Conservation (phyloP, 1,140 invertebrate genomes). For the Thaumatotibia leucotreta region DNA sequence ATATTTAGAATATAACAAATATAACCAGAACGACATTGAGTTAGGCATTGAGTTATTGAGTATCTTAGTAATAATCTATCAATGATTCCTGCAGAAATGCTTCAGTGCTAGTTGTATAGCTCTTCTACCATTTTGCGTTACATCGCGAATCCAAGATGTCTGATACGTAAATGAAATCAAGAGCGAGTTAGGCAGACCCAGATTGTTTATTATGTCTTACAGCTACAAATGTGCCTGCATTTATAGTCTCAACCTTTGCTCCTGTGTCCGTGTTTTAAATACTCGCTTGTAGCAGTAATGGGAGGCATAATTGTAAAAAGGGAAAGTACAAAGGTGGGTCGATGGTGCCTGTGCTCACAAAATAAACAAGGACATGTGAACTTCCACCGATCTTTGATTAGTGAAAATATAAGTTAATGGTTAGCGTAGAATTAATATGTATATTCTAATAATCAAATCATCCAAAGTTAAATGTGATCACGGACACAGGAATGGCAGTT, state of each 20-base stretch:
- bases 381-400: neutral
- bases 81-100: no score
- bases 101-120: no score
- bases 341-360: neutral
- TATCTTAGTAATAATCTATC: no score
- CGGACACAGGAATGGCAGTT: neutral
- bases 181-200: no score
- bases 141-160: no score
- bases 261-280: neutral
- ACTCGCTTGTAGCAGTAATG: neutral
- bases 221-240: constrained; percentile 13
- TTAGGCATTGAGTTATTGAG: no score
- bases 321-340: no score
- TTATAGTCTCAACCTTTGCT: constrained; percentile 9
- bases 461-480: neutral
- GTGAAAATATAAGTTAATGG: neutral
- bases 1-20: neutral
- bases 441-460: neutral
- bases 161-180: no score
- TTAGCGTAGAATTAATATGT: neutral
- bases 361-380: neutral
- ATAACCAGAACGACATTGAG: neutral
- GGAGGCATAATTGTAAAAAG: no score
- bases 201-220: no score
- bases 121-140: no score